phyloP scores from a whole-genome alignment of 2,797 vertebrate genomes.

The Phyllotis vaccarum region DNA sequence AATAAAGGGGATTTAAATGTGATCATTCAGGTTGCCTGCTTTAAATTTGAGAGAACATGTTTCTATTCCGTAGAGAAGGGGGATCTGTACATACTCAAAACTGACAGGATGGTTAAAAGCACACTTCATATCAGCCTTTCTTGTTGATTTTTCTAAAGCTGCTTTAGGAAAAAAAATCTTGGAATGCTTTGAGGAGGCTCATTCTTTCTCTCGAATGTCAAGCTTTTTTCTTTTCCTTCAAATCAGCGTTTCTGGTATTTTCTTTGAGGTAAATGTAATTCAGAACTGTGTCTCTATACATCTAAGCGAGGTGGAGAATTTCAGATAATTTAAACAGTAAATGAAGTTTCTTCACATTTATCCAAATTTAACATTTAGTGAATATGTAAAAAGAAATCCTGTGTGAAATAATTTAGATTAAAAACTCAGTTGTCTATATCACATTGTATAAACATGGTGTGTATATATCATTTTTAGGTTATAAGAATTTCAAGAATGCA shows the following conservation, averaged over 20 bases:
- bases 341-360: conserved; percentile 25
- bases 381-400: not conserved
- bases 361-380: conserved; percentile 49
- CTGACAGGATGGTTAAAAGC: conserved; percentile 50
- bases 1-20: conserved; percentile 67
- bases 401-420: conserved; percentile 1
- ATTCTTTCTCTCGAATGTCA: conserved; percentile 56
- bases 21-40: conserved; percentile 61
- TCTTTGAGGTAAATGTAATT: conserved; percentile 41
- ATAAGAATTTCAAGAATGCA: not conserved
- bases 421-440: conserved; percentile 37
- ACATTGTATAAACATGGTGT: conserved; percentile 32
- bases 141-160: conserved; percentile 64
- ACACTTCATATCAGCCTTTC: conserved; percentile 32
- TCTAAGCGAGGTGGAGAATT: not conserved
- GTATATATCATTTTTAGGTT: conserved; percentile 15
- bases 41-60: conserved; percentile 50
- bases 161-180: conserved; percentile 21
- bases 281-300: conserved; percentile 43
- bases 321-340: conserved; percentile 42
- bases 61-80: conserved; percentile 21
- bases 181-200: conserved; percentile 20
- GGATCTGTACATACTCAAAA: conserved; percentile 32
- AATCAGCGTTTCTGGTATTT: conserved; percentile 49
- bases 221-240: not conserved